Evolutionary conservation across 2,113 vertebrate species (phyloP).

Genomic region (Xenopus laevis): DNA sequence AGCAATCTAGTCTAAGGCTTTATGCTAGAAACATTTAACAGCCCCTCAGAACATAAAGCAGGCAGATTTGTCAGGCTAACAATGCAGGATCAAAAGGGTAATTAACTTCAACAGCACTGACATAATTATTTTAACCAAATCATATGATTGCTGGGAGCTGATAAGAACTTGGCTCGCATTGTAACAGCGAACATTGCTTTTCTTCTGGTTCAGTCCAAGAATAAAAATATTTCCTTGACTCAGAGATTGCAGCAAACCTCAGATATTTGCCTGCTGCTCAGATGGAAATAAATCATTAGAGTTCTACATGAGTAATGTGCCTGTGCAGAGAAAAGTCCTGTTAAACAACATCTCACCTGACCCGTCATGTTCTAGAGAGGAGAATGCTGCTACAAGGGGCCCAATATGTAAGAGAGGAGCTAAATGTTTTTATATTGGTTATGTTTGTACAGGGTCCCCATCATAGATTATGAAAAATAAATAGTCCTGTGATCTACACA

Average conservation of each 20-base stretch:
- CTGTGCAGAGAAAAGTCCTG: too few species aligned
- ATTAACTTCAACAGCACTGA: not conserved
- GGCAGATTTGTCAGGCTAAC: not conserved
- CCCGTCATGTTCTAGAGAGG: too few species aligned
- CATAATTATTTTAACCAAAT: not conserved
- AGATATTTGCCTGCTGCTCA: not conserved
- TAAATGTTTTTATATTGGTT: too few species aligned
- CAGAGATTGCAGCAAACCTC: not conserved
- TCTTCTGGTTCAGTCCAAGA: not conserved
- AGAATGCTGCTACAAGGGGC: too few species aligned
- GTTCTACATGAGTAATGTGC: too few species aligned
- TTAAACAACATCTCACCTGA: too few species aligned
- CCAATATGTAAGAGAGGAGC: too few species aligned
- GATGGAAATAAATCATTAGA: not conserved
- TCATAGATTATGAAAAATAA: too few species aligned
- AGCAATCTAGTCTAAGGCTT: not conserved
- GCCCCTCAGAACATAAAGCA: not conserved
- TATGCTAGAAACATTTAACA: not conserved
- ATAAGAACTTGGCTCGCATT: not conserved
- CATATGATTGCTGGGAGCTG: not conserved
- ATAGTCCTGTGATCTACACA: too few species aligned
- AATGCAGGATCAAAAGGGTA: not conserved
- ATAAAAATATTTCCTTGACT: not conserved
- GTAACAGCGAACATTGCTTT: not conserved
- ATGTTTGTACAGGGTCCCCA: too few species aligned